Evolutionary conservation across 2,113 vertebrate genomes (phyloP).

Genomic region (Leucoraja erinaceus): DNA sequence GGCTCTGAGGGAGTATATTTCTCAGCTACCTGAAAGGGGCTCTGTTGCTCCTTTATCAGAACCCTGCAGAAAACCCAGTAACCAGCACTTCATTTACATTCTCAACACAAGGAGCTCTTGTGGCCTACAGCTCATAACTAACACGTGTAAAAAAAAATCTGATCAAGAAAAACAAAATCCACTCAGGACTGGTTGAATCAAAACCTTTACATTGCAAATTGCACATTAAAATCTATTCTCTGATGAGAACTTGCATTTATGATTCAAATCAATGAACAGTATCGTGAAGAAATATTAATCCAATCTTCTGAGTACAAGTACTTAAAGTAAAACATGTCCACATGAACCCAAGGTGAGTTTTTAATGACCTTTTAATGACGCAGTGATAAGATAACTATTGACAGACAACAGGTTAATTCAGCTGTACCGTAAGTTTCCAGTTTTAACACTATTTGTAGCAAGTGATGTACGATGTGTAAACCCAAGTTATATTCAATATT

Average conservation of each 20-base stretch:
- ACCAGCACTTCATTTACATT: conserved; percentile 2
- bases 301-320: neutral
- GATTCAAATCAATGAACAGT: neutral
- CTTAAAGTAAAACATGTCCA: neutral
- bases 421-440: neutral
- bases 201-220: neutral
- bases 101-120: conserved; percentile 9
- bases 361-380: neutral
- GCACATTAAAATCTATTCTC: neutral
- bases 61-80: neutral
- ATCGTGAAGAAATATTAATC: neutral
- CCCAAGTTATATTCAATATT: neutral
- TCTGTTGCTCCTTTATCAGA: neutral
- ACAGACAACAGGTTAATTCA: neutral
- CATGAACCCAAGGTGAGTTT: neutral
- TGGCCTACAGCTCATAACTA: neutral
- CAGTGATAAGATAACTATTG: neutral
- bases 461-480: neutral
- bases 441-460: neutral
- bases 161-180: neutral
- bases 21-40: neutral
- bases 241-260: neutral
- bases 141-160: neutral
- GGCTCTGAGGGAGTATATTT: neutral
- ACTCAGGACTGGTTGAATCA: neutral